phyloP scores from a whole-genome alignment of 2,113 vertebrate species.

The Scalopus aquaticus region DNA sequence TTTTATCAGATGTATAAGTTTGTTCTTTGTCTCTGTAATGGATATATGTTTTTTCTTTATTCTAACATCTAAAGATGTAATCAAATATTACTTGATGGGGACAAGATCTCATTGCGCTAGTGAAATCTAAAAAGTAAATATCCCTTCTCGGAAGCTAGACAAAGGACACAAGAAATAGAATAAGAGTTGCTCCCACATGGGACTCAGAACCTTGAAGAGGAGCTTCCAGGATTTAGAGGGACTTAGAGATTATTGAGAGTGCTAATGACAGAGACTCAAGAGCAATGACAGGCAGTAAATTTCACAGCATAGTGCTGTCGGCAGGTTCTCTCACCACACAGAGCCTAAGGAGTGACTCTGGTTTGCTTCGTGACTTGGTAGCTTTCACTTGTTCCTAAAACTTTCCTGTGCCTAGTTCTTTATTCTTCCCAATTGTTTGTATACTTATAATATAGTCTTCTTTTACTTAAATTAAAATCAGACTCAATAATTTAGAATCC shows the following conservation, averaged over 20 bases:
- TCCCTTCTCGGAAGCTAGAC: neutral
- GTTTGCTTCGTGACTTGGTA: neutral
- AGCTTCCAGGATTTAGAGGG: neutral
- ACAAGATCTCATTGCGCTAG: neutral
- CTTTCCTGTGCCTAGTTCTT: neutral
- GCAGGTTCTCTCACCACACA: neutral
- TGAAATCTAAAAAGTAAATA: neutral
- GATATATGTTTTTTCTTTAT: neutral
- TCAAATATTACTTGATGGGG: neutral
- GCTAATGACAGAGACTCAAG: neutral
- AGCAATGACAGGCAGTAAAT: too few species aligned
- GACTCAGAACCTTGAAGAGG: neutral
- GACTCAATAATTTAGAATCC: neutral
- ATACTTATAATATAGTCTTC: neutral
- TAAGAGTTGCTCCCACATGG: neutral
- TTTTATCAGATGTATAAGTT: neutral
- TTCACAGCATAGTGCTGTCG: rapidly evolving
- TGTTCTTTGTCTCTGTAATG: neutral
- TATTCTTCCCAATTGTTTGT: neutral
- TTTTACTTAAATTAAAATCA: neutral
- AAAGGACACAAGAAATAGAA: neutral
- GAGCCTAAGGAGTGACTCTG: neutral
- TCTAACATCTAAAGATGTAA: neutral
- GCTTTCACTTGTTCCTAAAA: neutral
- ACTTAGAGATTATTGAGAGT: neutral